Base-by-base conservation (phyloP, 2,888 invertebrate genomes). In the Chrysolina oricalcia region DNA sequence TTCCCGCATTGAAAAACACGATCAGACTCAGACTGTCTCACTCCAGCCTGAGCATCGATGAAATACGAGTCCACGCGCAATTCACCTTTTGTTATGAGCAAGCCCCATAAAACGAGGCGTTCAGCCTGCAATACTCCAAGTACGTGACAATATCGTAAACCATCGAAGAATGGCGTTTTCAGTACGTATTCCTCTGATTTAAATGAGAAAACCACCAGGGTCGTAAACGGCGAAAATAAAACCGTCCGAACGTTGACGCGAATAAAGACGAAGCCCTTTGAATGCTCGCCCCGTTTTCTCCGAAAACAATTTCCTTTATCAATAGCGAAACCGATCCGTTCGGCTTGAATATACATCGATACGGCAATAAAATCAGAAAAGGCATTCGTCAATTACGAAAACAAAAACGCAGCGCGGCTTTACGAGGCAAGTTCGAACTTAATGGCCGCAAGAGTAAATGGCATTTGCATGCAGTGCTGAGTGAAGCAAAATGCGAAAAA, bases 381-480 rank as follows among this genome's bases (percentile, higher is more conserved):
- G 71, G 70, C 78, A 69, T 76, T 63, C 74, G 71, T 78, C 78
- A 72, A 74, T 78, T 78, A 76, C 67, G 74, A 78, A 78, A 78
- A 78, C 70, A 76, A 76, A 76, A 76, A 74, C 72, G 63, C 70
- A 70, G 63, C 27, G 21, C 40, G 27, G 35, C 70, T 70, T 74
- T 68, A 68, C 68, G 68, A 68, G 40, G 27, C 6, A 59, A 59
- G n/a, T 59, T 59, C 59, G 59, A 59, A n/a, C 8, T 23, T 59
- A 59, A 59, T 17, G 35, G 27, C 23, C 59, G 59, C n/a, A 8
- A n/a, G 35, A 59, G 10, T 27, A 35, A 59, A 59, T 59, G 59
- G 59, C 8, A 59, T 59, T 59, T 59, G 59, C 59, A 59, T 59
- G 59, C 59, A 23, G 23, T n/a, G 35, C 4, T 17, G 59, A 59